These are phyloP conservation scores for Lutjanus campechanus DNA, from an alignment of 2,797 vertebrate species.

Conservation along the genomic window DNA sequence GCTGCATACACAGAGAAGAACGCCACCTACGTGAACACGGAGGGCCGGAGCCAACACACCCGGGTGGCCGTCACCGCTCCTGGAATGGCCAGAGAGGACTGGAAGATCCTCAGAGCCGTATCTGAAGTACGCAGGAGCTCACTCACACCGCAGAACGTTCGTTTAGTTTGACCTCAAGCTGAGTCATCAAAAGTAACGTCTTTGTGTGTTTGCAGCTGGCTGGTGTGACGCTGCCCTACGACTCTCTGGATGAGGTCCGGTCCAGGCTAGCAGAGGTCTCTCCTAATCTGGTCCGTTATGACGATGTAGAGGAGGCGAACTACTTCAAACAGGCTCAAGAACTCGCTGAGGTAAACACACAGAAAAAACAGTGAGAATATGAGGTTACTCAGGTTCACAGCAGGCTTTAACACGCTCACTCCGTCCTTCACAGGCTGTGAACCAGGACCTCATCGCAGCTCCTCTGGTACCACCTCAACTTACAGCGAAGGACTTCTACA, in stretches of 20 bases:
- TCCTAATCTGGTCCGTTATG: conserved; percentile 94
- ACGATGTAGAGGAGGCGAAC: conserved; percentile 95
- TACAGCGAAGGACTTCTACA: conserved; percentile 97
- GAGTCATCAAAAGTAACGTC: fast-evolving
- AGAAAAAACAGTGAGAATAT: too few species aligned
- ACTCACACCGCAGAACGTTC: fast-evolving
- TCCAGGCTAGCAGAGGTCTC: conserved; percentile 92
- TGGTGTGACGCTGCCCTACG: conserved; percentile 92
- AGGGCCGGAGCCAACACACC: conserved; percentile 97
- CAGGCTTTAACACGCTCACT: too few species aligned
- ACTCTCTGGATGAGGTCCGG: conserved; percentile 90
- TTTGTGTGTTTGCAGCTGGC: conserved; percentile 85
- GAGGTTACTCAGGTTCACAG: too few species aligned
- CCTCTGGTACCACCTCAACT: conserved; percentile 95
- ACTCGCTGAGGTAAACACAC: conserved; percentile 87
- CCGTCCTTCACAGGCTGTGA: conserved; percentile 85
- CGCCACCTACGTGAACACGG: conserved; percentile 95
- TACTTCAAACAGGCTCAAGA: conserved; percentile 96
- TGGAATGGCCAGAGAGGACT: conserved; percentile 96
- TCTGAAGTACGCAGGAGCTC: conserved; percentile 88
- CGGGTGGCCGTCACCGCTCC: conserved; percentile 93
- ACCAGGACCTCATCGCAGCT: conserved; percentile 90
- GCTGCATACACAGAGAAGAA: conserved; percentile 97
- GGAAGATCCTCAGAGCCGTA: conserved; percentile 95
- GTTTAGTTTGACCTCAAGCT: neutral